phyloP scores from a whole-genome alignment of 2,888 invertebrate genomes.

The Phania funesta region DNA sequence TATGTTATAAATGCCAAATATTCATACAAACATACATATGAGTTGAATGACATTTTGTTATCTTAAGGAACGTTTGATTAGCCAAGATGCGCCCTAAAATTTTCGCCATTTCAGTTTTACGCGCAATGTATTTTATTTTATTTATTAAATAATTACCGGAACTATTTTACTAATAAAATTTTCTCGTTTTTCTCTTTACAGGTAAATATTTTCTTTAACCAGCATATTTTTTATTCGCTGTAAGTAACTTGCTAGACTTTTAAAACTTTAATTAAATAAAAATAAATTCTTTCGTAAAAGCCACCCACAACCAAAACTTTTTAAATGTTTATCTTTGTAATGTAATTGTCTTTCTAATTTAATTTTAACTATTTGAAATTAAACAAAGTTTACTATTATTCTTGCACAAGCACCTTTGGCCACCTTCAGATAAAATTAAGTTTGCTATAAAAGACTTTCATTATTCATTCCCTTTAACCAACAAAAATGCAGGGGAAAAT shows the following conservation, averaged over 20 bases:
- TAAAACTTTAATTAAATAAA: neutral
- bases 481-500: neutral
- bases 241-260: neutral
- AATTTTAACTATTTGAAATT: slow-evolving; percentile 36
- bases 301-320: neutral
- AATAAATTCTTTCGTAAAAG: neutral
- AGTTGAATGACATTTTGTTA: too few relatives aligned
- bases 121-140: too few relatives aligned
- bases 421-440: slow-evolving; percentile 45
- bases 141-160: too few relatives aligned
- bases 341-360: slow-evolving; percentile 45
- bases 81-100: too few relatives aligned
- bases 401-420: slow-evolving; percentile 9
- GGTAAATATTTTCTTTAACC: neutral
- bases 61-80: too few relatives aligned
- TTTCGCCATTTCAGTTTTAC: too few relatives aligned
- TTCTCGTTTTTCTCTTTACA: neutral
- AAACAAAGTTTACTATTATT: neutral
- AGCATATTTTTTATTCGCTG: neutral
- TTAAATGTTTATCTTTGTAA: neutral
- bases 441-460: slow-evolving; percentile 26
- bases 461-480: slow-evolving; percentile 27
- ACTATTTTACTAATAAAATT: too few relatives aligned
- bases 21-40: too few relatives aligned
- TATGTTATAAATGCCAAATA: too few relatives aligned